These are phyloP conservation scores for Sphaeramia orbicularis DNA, from an alignment of 2,797 vertebrate genomes.

Conservation along the genomic window DNA sequence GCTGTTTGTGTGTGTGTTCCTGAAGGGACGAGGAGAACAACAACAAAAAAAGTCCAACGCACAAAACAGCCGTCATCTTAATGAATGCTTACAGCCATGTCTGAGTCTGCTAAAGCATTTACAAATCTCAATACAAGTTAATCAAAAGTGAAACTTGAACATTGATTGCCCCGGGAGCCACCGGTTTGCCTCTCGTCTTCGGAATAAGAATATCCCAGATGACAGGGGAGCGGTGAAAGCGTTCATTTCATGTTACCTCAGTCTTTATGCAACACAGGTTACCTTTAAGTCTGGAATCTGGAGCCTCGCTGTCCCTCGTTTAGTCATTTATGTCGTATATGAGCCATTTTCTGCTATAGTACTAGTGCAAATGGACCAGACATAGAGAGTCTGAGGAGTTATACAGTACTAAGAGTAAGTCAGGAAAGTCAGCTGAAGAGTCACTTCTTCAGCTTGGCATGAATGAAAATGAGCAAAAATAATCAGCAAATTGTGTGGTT, in stretches of 20 bases:
- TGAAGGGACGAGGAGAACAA: constrained; percentile 7
- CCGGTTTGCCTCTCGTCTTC: constrained; percentile 7
- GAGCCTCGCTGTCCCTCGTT: too few relatives aligned
- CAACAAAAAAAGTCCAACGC: constrained; percentile 25
- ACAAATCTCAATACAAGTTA: constrained; percentile 49
- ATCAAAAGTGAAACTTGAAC: constrained; percentile 54
- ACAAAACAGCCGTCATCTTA: constrained; percentile 64
- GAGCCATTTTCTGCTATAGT: too few relatives aligned
- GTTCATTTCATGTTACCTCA: constrained; percentile 3
- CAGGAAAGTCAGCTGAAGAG: too few relatives aligned
- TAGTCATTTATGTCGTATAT: too few relatives aligned
- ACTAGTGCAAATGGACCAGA: too few relatives aligned
- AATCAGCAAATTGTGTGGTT: too few relatives aligned
- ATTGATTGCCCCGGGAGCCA: not conserved
- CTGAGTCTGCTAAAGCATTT: constrained; percentile 36
- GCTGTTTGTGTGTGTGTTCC: constrained; percentile 66
- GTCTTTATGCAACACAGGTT: too few relatives aligned
- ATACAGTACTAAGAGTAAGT: too few relatives aligned
- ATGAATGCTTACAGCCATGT: constrained; percentile 62
- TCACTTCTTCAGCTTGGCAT: too few relatives aligned
- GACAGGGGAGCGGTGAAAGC: constrained; percentile 1
- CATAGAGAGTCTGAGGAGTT: too few relatives aligned
- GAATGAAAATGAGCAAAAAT: too few relatives aligned
- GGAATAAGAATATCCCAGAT: constrained; percentile 21
- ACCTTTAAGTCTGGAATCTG: too few relatives aligned